Percentiles rank a stretch among this genome's conserved stretches.
Evolutionary conservation across 2,888 invertebrate species (phyloP).

Genomic region (Parnassius mnemosyne): DNA sequence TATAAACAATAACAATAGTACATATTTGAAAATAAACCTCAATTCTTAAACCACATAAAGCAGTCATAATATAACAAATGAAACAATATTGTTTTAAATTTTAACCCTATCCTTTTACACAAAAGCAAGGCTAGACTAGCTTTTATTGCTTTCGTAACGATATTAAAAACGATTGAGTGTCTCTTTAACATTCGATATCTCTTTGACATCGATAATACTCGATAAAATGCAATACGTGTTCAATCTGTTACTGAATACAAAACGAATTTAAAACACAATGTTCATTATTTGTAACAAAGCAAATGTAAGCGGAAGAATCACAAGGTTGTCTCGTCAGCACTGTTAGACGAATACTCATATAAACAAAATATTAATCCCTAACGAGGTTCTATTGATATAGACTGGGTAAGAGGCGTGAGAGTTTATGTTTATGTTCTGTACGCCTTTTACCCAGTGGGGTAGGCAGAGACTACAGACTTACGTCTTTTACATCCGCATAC

Average conservation of each 20-base stretch:
- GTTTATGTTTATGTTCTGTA: too few relatives aligned
- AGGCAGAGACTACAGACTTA: too few relatives aligned
- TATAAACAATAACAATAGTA: too few relatives aligned
- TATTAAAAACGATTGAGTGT: background rate
- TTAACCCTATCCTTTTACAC: background rate
- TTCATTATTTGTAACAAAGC: slow-evolving; percentile 17
- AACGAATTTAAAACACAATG: slow-evolving; percentile 7
- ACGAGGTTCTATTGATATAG: too few relatives aligned
- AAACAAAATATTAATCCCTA: background rate
- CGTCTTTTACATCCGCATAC: too few relatives aligned
- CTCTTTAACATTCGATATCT: slow-evolving; percentile 4
- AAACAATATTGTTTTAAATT: too few relatives aligned
- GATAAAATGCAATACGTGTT: slow-evolving; percentile 17
- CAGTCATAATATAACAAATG: too few relatives aligned
- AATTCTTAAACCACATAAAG: too few relatives aligned
- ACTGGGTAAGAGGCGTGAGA: too few relatives aligned
- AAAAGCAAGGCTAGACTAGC: background rate
- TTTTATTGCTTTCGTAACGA: background rate
- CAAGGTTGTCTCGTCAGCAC: slow-evolving; percentile 22
- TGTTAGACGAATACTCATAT: slow-evolving; percentile 8
- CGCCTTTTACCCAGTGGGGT: too few relatives aligned
- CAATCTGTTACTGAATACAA: slow-evolving; percentile 2
- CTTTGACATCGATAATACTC: slow-evolving; percentile 7
- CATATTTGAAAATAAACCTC: too few relatives aligned
- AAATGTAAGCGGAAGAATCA: slow-evolving; percentile 22